A percentile compares a stretch with the other conserved stretches of the same genome.
These are phyloP conservation scores for Myotis lucifugus DNA, from an alignment of 2,113 vertebrate genomes.

Conservation along the genomic window DNA sequence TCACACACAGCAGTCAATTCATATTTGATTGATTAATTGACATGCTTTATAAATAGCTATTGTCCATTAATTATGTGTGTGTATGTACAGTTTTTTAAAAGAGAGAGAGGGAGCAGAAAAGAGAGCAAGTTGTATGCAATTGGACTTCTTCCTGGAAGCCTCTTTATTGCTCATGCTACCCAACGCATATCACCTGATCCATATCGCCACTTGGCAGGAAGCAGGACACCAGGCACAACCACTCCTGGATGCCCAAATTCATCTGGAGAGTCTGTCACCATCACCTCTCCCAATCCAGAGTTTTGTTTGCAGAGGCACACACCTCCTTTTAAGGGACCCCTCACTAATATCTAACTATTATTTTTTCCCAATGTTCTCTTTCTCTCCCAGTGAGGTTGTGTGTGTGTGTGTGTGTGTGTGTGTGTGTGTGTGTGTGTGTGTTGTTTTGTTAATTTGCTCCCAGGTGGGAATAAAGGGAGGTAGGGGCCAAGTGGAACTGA, in stretches of 20 bases:
- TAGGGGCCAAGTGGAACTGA: neutral
- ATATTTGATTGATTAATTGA: conserved; percentile 7
- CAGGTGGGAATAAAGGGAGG: neutral
- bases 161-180: neutral
- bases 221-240: neutral
- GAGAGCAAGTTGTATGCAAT: neutral
- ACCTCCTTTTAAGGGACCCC: neutral
- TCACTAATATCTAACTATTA: neutral
- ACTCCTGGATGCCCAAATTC: neutral
- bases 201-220: neutral
- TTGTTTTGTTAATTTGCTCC: neutral
- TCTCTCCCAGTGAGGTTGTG: neutral
- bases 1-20: neutral
- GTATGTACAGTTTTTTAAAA: neutral
- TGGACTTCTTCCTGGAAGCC: neutral
- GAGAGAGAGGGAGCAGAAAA: neutral
- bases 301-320: neutral
- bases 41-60: conserved; percentile 2
- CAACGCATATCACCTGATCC: neutral
- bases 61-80: neutral
- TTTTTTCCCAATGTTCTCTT: neutral
- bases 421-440: neutral
- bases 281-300: neutral
- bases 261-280: neutral
- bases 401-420: neutral